Evolutionary conservation across 2,888 invertebrate genomes (phyloP).

Genomic region (Euphydryas editha): DNA sequence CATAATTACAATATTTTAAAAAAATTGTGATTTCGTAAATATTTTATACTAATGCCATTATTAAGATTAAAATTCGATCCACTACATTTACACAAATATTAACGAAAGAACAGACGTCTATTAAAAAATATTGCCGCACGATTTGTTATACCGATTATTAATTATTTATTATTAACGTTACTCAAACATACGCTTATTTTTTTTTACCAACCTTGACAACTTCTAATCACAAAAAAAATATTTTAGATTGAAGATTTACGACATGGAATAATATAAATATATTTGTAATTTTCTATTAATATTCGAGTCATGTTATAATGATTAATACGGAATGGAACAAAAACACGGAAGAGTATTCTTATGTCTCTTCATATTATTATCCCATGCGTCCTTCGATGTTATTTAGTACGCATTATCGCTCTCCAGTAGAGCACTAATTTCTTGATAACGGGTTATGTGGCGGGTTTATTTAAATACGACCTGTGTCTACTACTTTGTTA

Average conservation of each 20-base stretch:
- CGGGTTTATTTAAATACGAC: conserved; percentile 17
- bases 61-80: conserved; percentile 3
- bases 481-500: background rate
- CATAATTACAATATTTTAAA: too few relatives aligned
- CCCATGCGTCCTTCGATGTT: conserved; percentile 62
- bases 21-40: background rate
- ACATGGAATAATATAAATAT: conserved; percentile 38
- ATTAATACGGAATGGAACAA: conserved; percentile 71
- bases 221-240: conserved; percentile 15
- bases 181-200: background rate
- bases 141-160: conserved; percentile 28
- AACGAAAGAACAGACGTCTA: conserved; percentile 12
- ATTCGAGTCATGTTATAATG: conserved; percentile 69
- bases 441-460: conserved; percentile 11
- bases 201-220: conserved; percentile 16
- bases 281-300: conserved; percentile 64
- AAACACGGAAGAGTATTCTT: conserved; percentile 73
- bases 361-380: conserved; percentile 63
- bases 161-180: conserved; percentile 5
- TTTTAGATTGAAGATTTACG: background rate
- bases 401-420: conserved; percentile 31
- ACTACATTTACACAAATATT: conserved; percentile 11
- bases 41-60: background rate
- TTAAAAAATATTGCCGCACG: conserved; percentile 26
- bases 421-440: conserved; percentile 18